Conservation (phyloP, 2,113 vertebrate genomes). For the Hemiprocne comata region DNA sequence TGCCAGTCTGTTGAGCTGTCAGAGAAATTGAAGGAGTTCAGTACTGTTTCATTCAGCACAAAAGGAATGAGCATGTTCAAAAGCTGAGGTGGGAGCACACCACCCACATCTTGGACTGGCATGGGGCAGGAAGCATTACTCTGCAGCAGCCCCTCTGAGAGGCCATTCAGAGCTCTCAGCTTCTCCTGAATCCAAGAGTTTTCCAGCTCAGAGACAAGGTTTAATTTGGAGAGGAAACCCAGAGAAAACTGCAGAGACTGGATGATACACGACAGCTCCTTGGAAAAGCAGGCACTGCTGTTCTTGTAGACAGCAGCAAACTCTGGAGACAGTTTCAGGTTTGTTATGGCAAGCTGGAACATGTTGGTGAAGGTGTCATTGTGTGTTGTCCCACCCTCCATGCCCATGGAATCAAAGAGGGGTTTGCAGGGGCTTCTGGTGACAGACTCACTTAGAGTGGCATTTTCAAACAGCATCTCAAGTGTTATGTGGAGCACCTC, state of each 20-base stretch:
- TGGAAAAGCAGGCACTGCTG: neutral
- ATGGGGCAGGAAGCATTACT: neutral
- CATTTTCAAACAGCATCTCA: slow-evolving; percentile 54
- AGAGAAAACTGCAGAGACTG: slow-evolving; percentile 37
- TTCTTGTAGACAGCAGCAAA: slow-evolving; percentile 33
- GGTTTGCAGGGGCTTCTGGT: slow-evolving; percentile 13
- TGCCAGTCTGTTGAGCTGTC: neutral
- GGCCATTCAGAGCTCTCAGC: neutral
- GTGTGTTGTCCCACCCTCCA: neutral
- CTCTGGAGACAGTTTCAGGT: slow-evolving; percentile 37
- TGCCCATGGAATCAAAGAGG: slow-evolving; percentile 4
- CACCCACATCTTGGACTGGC: neutral
- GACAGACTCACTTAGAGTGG: neutral
- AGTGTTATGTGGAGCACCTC: neutral
- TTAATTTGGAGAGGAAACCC: slow-evolving; percentile 34
- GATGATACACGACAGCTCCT: neutral
- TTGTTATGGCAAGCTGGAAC: slow-evolving; percentile 36
- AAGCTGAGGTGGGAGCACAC: neutral
- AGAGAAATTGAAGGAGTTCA: neutral
- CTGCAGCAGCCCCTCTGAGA: neutral
- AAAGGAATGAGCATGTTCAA: neutral
- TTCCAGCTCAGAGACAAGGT: neutral
- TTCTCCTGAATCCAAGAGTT: slow-evolving; percentile 46
- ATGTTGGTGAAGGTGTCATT: neutral
- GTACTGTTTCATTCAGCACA: neutral